A percentile compares a stretch with the other conserved stretches of the same genome.
These are phyloP conservation scores for Micromys minutus DNA, from an alignment of 2,113 vertebrate species.

Conservation along the genomic window DNA sequence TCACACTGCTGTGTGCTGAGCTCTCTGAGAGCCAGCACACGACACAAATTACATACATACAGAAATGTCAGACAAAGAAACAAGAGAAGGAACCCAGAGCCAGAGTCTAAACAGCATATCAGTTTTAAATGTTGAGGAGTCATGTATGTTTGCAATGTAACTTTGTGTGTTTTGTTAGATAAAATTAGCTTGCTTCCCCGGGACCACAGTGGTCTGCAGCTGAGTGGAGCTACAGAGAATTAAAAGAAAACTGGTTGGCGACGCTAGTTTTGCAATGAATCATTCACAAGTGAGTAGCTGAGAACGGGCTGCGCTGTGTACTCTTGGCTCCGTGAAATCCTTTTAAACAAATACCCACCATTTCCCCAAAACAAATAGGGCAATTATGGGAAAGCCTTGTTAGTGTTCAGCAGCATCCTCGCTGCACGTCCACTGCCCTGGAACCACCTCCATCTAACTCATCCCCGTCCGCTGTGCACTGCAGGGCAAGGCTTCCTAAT, in stretches of 20 bases:
- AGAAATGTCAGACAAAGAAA: not conserved
- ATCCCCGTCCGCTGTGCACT: not conserved
- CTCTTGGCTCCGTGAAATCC: constrained; percentile 56
- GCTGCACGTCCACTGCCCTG: not conserved
- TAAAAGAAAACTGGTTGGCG: constrained; percentile 11
- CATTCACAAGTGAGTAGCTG: constrained; percentile 45
- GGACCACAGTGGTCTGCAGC: not conserved
- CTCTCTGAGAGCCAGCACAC: not conserved
- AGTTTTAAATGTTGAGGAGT: not conserved
- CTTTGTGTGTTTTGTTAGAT: constrained; percentile 49
- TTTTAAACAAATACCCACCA: constrained; percentile 68
- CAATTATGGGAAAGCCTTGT: constrained; percentile 46
- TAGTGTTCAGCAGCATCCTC: not conserved
- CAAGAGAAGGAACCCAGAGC: not conserved
- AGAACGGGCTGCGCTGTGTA: not conserved
- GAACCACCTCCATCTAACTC: not conserved
- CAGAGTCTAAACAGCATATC: constrained; percentile 19
- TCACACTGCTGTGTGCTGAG: not conserved
- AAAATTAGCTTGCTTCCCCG: not conserved
- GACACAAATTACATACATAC: not conserved
- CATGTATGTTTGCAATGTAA: not conserved
- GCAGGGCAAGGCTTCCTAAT: constrained; percentile 2
- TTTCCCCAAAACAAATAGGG: constrained; percentile 70
- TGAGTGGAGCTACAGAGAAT: constrained; percentile 6
- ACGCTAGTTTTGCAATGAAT: constrained; percentile 11